Conservation (phyloP, 2,797 vertebrate genomes). For the Clarias pachynema region DNA sequence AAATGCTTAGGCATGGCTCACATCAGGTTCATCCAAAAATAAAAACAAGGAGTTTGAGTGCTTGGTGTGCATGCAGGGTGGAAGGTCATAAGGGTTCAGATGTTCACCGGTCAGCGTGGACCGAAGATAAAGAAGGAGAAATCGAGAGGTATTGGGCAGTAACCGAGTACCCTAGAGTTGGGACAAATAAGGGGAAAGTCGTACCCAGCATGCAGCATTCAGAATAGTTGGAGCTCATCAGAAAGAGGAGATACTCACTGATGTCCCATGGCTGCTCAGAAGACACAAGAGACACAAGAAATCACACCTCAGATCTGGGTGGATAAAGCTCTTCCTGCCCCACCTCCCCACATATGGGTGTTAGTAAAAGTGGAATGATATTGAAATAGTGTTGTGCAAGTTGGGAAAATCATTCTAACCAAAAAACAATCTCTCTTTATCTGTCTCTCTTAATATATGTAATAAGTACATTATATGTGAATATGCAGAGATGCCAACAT, state of each 20-base stretch:
- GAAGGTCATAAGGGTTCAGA: conserved; percentile 29
- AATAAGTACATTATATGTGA: too few species aligned
- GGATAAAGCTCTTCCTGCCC: not conserved
- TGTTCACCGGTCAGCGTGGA: conserved; percentile 19
- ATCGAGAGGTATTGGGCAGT: conserved; percentile 46
- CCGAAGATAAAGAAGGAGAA: conserved; percentile 34
- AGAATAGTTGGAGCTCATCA: conserved; percentile 57
- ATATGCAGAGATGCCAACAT: not conserved
- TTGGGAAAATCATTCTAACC: not conserved
- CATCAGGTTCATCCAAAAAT: conserved; percentile 7
- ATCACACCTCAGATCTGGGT: conserved; percentile 49
- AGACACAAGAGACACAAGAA: conserved; percentile 73
- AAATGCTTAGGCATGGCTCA: conserved; percentile 37
- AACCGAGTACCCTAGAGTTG: conserved; percentile 64
- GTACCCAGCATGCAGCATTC: conserved; percentile 76
- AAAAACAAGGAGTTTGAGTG: conserved; percentile 4
- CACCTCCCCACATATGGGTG: too few species aligned
- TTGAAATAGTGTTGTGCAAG: not conserved
- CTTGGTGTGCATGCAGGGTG: conserved; percentile 51
- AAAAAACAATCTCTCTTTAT: not conserved
- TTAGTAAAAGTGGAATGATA: not conserved
- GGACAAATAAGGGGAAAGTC: conserved; percentile 52
- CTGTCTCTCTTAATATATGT: not conserved
- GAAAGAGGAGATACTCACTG: conserved; percentile 80
- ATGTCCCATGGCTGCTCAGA: conserved; percentile 84